Evolutionary conservation across 2,888 invertebrate genomes (phyloP).

Genomic region (Crioceris asparagi): DNA sequence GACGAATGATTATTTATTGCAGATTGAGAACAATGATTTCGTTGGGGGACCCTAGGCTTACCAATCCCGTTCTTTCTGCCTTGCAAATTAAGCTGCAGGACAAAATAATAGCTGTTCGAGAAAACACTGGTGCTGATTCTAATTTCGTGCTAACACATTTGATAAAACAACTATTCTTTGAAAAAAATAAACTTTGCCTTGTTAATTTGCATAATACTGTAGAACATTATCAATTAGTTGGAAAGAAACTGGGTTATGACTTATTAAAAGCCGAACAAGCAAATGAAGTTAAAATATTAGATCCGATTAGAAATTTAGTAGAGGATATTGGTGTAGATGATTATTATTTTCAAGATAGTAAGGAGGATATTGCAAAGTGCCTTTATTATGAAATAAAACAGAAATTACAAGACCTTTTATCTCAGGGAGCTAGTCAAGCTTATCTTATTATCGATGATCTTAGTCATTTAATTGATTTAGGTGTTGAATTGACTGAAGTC

Average conservation of each 20-base stretch:
- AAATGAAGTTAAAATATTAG: constrained; percentile 42
- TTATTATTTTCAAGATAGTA: constrained; percentile 23
- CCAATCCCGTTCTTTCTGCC: constrained; percentile 29
- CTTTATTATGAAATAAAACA: constrained; percentile 40
- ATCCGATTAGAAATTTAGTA: constrained; percentile 42
- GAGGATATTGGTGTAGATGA: constrained; percentile 34
- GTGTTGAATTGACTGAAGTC: constrained; percentile 43
- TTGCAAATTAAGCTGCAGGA: constrained; percentile 54
- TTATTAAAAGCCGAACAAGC: constrained; percentile 42
- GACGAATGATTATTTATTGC: constrained; percentile 5
- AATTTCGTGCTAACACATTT: constrained; percentile 61
- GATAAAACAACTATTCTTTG: constrained; percentile 53
- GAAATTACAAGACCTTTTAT: constrained; percentile 15
- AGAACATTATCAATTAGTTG: constrained; percentile 63
- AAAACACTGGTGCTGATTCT: constrained; percentile 59
- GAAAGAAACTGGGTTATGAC: constrained; percentile 64
- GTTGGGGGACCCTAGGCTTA: constrained; percentile 18
- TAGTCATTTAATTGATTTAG: constrained; percentile 58
- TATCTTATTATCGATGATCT: constrained; percentile 60
- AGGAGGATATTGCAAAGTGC: constrained; percentile 34
- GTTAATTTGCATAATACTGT: constrained; percentile 60
- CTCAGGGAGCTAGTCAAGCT: constrained; percentile 17
- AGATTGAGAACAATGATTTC: constrained; percentile 17
- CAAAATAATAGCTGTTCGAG: constrained; percentile 54
- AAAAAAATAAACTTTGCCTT: constrained; percentile 49